Evolutionary conservation across 2,797 vertebrate species (phyloP).

Genomic region (Sus cebifrons): DNA sequence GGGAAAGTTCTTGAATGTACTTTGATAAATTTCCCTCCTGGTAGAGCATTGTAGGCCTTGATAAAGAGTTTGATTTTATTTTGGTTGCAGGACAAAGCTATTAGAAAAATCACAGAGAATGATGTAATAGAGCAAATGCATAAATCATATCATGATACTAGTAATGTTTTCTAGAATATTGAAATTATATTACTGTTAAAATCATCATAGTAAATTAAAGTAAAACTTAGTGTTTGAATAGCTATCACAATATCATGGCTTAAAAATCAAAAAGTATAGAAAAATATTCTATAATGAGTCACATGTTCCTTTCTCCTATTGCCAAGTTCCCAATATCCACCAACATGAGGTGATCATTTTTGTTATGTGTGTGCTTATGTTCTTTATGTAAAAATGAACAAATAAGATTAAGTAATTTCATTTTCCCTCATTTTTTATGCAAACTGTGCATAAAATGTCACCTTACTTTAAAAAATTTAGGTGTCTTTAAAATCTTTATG

Average conservation of each 20-base stretch:
- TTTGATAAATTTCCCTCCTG: not conserved
- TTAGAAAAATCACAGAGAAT: not conserved
- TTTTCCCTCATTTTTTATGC: slow-evolving; percentile 14
- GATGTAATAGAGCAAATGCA: not conserved
- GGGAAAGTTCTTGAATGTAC: not conserved
- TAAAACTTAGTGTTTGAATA: slow-evolving; percentile 5
- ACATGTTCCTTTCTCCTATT: not conserved
- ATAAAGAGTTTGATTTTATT: slow-evolving; percentile 12
- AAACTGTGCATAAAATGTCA: not conserved
- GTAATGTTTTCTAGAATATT: not conserved
- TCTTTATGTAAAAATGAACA: not conserved
- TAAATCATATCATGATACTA: not conserved
- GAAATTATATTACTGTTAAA: slow-evolving; percentile 31
- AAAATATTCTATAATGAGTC: not conserved
- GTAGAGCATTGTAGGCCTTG: not conserved
- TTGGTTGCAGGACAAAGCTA: not conserved
- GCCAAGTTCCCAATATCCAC: not conserved
- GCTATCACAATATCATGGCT: not conserved
- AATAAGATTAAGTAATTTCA: not conserved
- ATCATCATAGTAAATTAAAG: slow-evolving; percentile 33
- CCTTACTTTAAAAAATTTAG: not conserved
- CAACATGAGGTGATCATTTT: not conserved
- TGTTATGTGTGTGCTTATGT: not conserved
- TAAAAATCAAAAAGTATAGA: not conserved
- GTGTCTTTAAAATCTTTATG: not conserved